Conservation (phyloP, 2,888 invertebrate genomes). For the Drosophila differens region DNA sequence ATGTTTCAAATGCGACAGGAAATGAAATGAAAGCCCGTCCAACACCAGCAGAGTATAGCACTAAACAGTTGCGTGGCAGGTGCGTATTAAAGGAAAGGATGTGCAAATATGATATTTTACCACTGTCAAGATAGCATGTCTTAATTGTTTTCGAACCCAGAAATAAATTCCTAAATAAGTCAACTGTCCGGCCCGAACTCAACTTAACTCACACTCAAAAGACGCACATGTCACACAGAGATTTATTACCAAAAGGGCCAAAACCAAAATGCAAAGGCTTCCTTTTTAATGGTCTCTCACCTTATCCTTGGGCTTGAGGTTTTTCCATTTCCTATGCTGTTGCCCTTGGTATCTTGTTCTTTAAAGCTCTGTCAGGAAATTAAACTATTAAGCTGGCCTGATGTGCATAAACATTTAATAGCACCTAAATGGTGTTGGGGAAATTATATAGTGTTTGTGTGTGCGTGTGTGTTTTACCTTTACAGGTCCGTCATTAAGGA, state of each 20-base stretch:
- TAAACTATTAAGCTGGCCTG: conserved; percentile 69
- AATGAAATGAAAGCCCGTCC: conserved; percentile 31
- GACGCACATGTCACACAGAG: conserved; percentile 57
- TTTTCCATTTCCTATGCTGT: conserved; percentile 12
- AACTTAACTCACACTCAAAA: conserved; percentile 15
- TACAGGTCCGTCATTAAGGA: conserved; percentile 49
- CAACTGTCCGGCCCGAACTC: conserved; percentile 8
- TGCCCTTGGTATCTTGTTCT: conserved; percentile 6
- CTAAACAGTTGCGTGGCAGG: conserved; percentile 24
- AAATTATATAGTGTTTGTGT: conserved; percentile 42
- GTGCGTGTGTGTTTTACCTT: conserved; percentile 2
- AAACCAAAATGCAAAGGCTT: conserved; percentile 43
- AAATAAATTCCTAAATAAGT: conserved; percentile 15
- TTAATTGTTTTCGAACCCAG: conserved; percentile 12
- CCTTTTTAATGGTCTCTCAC: conserved; percentile 45
- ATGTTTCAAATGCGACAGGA: conserved; percentile 46
- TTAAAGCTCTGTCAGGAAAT: conserved; percentile 63
- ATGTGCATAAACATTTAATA: conserved; percentile 70
- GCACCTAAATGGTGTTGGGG: conserved; percentile 54
- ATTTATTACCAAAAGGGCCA: conserved; percentile 60
- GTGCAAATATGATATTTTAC: conserved; percentile 17
- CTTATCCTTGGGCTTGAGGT: conserved; percentile 40
- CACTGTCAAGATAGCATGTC: not conserved
- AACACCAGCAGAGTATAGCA: not conserved
- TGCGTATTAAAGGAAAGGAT: conserved; percentile 32